Evolutionary conservation across 2,797 vertebrate genomes (phyloP).

Genomic region (Myotis findleyi): DNA sequence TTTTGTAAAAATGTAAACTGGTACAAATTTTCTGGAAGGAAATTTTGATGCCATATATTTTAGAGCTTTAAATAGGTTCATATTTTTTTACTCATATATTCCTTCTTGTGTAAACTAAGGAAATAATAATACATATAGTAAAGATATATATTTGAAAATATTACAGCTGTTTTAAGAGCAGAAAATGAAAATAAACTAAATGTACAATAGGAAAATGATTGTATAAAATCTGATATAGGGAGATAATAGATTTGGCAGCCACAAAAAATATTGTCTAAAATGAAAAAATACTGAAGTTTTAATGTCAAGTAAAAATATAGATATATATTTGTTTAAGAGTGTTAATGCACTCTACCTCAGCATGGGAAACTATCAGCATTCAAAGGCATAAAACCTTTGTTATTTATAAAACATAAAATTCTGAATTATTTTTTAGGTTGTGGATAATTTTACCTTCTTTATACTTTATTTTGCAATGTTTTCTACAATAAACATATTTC

Average conservation of each 20-base stretch:
- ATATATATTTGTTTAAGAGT: neutral
- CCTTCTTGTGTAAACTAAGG: neutral
- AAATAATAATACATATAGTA: neutral
- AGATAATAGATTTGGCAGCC: neutral
- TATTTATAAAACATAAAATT: conserved; percentile 2
- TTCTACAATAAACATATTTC: neutral
- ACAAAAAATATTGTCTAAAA: neutral
- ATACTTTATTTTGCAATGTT: neutral
- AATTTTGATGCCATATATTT: neutral
- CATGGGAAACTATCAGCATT: neutral
- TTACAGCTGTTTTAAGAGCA: neutral
- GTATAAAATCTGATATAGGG: neutral
- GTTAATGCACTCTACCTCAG: neutral
- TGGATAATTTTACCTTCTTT: neutral
- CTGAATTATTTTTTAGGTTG: neutral
- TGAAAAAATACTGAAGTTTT: conserved; percentile 7
- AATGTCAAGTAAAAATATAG: neutral
- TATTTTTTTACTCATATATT: neutral
- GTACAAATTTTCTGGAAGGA: conserved; percentile 22
- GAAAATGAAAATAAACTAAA: neutral
- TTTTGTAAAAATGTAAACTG: neutral
- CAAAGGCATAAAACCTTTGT: neutral
- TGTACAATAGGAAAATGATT: neutral
- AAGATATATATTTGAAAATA: neutral
- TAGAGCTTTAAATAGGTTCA: neutral